Evolutionary conservation across 2,888 invertebrate genomes (phyloP), one percentile per base, ranked within the genome.

Genomic region (Hydraecia micacea): DNA sequence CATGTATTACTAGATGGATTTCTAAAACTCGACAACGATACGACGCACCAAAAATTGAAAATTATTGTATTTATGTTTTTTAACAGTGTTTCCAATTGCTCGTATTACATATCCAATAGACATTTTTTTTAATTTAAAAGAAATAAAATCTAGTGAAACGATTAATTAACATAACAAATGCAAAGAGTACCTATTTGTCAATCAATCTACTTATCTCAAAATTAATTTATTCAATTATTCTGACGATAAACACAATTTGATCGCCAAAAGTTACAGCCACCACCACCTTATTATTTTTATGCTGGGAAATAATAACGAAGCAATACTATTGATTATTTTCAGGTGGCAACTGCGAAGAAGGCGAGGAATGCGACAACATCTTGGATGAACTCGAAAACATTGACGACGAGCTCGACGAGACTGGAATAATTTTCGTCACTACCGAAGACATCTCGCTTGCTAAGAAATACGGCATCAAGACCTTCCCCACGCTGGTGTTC

Each of bases 341-440:
- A 98, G 98, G 98, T 93, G 98, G 99, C 42, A 98, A 98, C 88
- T 99, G 99, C 91, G 98, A 98, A 90, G 98, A 98, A 84, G 99
- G 99, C 28, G 98, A 98, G 88, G 97, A 98, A 91, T 99, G 99
- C 91, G 98, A 99, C 89, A 97, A 98, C 87, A 98, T 99, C 84
- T 95, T 99, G 32, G 98, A 98, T 46, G 98, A 99, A 91, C 95
- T 99, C 80, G 99, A 99, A 94, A 98, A 98, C 91, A 99, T 99
- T 88, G 99, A 99, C 89, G 99, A 99, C 92, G 99, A 99, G 92
- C 96, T 99, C 1, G 99, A 99, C 92, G 99, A 99, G 95, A 98
- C 98, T 78, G 99, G 99, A 74, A 99, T 99, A 88, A 98, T 99
- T 84, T 99, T 99, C 92, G 99, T 99, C 0, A 99, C 99, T 60